Base-by-base conservation (phyloP, 2,797 vertebrate species). In the Squalus acanthias region DNA sequence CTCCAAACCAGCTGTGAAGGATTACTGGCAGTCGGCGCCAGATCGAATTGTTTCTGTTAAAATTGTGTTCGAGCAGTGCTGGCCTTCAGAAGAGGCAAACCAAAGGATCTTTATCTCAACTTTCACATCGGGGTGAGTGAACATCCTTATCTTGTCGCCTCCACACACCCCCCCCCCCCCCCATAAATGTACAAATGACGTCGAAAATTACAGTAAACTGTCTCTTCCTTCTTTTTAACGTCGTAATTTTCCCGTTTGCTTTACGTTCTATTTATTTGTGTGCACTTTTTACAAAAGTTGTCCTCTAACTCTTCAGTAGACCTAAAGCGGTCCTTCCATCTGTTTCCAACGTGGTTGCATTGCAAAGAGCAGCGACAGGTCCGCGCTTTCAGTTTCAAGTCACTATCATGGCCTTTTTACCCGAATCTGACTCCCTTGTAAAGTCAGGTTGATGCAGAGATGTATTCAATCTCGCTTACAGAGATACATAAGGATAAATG, bases 1-100 rank as follows among this genome's bases (percentile, higher is more conserved):
- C 63, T 46, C 65, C 97, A 97, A 98, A 97, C 97, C 97, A 98
- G 97, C 98, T 98, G 98, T 97, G 97, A 97, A 97, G 97, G 97
- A 98, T 98, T 98, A 98, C 97, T 96, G 96, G 97, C 97, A 97
- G 97, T 97, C 97, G 97, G 97, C 96, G 97, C 97, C 97, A 97
- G 97, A 98, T 97, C 97, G 97, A 94, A 97, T 97, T 97, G 97
- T 97, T 97, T 97, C 97, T 97, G 97, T 97, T 93, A 69, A 93
- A 93, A 69, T 93, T 67, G 91, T 46, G 63, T 39, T 46, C 6
- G 91, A 93, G 91, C 33, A 20, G 6, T 4, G n/a, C n/a, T n/a
- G 65, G 63, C 17, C 91, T 24, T 67, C n/a, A 24, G 91, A 93
- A 67, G 63, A 24, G 10, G 20, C 17, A 65, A 53, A 9, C 15